phyloP scores from a whole-genome alignment of 2,113 vertebrate species.

The Hassar affinis region DNA sequence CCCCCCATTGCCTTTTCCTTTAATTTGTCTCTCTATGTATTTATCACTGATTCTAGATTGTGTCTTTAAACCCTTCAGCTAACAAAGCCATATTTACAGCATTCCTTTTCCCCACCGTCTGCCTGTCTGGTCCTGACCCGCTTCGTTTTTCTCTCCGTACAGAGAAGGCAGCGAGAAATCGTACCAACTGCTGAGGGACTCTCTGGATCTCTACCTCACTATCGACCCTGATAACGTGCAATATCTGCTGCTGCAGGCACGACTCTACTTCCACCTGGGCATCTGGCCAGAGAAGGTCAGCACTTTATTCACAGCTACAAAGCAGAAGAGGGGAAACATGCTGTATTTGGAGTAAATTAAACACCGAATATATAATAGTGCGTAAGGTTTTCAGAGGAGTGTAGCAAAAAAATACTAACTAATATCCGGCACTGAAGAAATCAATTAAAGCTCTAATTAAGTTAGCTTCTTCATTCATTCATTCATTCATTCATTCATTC shows the following conservation, averaged over 20 bases:
- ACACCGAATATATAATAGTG: too few relatives aligned
- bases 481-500: too few relatives aligned
- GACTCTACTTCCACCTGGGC: conserved; percentile 96
- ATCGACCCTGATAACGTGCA: conserved; percentile 97
- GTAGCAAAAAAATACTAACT: neutral
- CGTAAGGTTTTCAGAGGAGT: too few relatives aligned
- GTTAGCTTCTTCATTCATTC: too few relatives aligned
- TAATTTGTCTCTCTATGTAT: too few relatives aligned
- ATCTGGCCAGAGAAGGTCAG: conserved; percentile 99
- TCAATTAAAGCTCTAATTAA: too few relatives aligned
- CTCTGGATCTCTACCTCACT: conserved; percentile 93
- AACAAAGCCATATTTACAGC: neutral
- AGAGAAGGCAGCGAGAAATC: conserved; percentile 96
- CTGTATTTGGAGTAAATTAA: neutral
- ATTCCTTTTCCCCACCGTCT: neutral
- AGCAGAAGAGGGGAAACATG: neutral
- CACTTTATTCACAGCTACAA: neutral
- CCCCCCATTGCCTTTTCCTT: too few relatives aligned
- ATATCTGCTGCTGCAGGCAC: conserved; percentile 91
- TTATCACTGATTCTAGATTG: too few relatives aligned
- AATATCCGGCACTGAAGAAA: neutral
- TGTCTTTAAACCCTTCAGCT: neutral
- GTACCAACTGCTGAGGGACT: conserved; percentile 94
- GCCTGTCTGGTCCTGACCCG: neutral
- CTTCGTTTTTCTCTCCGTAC: conserved; percentile 14